Evolutionary conservation across 2,113 vertebrate species (phyloP).

Genomic region (Mus musculus): DNA sequence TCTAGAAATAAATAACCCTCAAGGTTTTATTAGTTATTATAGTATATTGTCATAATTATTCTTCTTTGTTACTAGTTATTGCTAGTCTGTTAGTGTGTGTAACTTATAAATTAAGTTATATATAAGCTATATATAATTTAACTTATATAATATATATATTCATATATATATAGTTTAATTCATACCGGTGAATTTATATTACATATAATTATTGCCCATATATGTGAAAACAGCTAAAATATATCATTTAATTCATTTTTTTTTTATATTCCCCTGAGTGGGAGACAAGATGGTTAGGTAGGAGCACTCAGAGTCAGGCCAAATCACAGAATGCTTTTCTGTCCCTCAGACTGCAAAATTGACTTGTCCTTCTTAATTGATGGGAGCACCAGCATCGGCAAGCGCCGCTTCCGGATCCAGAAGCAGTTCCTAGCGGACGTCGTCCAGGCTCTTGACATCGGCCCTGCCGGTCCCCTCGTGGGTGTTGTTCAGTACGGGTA

Average conservation of each 20-base stretch:
- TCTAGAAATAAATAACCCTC: neutral
- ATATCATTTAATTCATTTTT: neutral
- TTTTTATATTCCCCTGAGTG: neutral
- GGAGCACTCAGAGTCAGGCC: neutral
- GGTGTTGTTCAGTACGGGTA: slow-evolving; percentile 97
- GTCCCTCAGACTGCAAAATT: slow-evolving; percentile 92
- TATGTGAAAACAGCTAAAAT: neutral
- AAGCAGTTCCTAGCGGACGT: slow-evolving; percentile 94
- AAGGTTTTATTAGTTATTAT: neutral
- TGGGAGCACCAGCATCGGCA: slow-evolving; percentile 97
- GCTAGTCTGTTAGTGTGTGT: neutral
- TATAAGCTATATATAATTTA: neutral
- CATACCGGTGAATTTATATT: neutral
- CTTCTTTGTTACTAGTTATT: neutral
- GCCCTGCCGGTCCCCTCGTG: slow-evolving; percentile 93
- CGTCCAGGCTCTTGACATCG: slow-evolving; percentile 92
- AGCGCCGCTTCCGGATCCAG: slow-evolving; percentile 96
- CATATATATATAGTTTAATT: neutral
- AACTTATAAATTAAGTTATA: neutral
- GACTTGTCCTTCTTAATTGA: slow-evolving; percentile 96
- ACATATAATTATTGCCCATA: no score
- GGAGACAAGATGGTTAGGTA: neutral
- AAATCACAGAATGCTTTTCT: slow-evolving; percentile 18
- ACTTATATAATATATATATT: neutral
- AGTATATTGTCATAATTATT: neutral